A percentile compares a stretch with the other conserved stretches of the same genome.
Conservation (phyloP, 2,113 vertebrate genomes). For the Emydura subglobosa region DNA sequence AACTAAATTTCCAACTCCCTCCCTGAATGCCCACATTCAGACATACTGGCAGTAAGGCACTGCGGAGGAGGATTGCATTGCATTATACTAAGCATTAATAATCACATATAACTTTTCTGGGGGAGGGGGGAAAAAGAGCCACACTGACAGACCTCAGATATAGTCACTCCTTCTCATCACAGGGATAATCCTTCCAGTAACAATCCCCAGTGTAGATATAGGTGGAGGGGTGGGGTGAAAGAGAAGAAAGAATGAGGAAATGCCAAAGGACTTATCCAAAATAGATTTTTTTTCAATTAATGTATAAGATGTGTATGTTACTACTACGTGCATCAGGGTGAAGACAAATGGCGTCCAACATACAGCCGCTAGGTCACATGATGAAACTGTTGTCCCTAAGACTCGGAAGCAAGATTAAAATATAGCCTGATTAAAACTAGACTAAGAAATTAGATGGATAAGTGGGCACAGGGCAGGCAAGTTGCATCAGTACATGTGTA, state of each 20-base stretch:
- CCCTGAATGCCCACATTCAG: neutral
- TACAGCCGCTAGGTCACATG: neutral
- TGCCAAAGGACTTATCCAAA: neutral
- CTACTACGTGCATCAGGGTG: neutral
- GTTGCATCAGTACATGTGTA: neutral
- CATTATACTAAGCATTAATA: neutral
- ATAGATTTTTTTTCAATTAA: neutral
- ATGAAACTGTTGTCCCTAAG: neutral
- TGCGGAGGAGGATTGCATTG: neutral
- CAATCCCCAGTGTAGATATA: neutral
- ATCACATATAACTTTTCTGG: neutral
- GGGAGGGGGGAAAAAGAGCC: neutral
- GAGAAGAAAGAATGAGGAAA: neutral
- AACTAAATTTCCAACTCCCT: neutral
- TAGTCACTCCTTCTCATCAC: neutral
- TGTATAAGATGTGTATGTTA: neutral
- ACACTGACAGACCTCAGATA: neutral
- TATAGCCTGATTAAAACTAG: neutral
- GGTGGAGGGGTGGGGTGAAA: neutral
- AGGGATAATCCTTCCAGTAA: neutral
- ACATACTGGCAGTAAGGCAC: neutral
- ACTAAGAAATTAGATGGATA: neutral
- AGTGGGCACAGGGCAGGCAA: neutral
- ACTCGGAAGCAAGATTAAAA: neutral
- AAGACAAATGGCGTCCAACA: constrained; percentile 5